A percentile compares a stretch with the other conserved stretches of the same genome.
Evolutionary conservation across 2,888 invertebrate genomes (phyloP).

Genomic region (Dermolepida albohirtum): DNA sequence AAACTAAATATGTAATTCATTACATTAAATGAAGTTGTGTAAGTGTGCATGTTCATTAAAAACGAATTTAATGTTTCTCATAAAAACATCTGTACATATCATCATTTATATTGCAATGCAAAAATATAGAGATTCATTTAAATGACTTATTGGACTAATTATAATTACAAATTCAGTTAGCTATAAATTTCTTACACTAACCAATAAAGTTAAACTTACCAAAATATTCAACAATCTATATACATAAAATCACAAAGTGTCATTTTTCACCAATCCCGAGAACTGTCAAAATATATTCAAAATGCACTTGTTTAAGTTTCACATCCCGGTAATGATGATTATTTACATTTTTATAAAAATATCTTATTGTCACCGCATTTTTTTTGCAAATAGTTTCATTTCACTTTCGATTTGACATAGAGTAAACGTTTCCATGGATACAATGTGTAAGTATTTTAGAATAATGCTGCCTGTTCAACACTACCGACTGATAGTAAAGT

Average conservation of each 20-base stretch:
- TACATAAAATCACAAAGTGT: conserved; percentile 40
- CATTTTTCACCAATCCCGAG: conserved; percentile 32
- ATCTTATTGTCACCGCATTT: conserved; percentile 43
- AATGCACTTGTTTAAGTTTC: conserved; percentile 21
- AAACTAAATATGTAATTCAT: not conserved
- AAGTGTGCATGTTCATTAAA: no score
- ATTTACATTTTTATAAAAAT: not conserved
- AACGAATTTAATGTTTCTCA: no score
- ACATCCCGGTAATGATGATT: conserved; percentile 16
- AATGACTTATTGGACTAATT: not conserved
- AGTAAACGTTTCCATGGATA: conserved; percentile 49
- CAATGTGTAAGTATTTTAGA: conserved; percentile 39
- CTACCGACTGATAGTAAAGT: no score
- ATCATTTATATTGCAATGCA: no score
- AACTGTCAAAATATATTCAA: conserved; percentile 10
- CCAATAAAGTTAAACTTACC: conserved; percentile 24
- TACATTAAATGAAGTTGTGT: not conserved
- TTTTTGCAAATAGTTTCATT: conserved; percentile 43
- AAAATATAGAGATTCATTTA: not conserved
- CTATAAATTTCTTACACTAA: not conserved
- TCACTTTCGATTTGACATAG: conserved; percentile 44
- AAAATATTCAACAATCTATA: conserved; percentile 21
- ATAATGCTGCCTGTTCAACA: not conserved
- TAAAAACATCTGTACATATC: no score
- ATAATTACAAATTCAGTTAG: no score